Percentiles rank a stretch among this genome's conserved stretches.
Evolutionary conservation across 2,113 vertebrate species (phyloP).

Genomic region (Bungarus multicinctus): DNA sequence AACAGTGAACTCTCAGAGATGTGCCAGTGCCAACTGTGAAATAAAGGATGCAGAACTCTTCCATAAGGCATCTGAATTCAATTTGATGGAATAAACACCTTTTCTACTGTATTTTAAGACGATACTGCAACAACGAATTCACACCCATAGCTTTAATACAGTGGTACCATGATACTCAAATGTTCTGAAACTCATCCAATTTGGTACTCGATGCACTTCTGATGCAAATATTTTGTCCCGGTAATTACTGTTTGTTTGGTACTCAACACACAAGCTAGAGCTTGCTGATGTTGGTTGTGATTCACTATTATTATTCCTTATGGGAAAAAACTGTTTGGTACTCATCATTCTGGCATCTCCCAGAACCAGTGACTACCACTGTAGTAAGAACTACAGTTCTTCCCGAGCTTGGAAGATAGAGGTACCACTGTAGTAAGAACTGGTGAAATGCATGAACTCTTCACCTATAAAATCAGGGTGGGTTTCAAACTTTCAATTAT

Average conservation of each 20-base stretch:
- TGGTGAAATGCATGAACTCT: slow-evolving; percentile 46
- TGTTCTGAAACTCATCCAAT: not conserved
- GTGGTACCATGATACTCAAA: not conserved
- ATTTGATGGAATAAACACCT: not conserved
- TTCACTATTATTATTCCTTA: not conserved
- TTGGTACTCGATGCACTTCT: not conserved
- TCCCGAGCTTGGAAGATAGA: too few relatives aligned
- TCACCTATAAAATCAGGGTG: slow-evolving; percentile 47
- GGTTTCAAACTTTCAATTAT: not conserved
- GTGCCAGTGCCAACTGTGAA: not conserved
- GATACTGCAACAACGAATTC: not conserved
- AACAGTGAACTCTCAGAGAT: not conserved
- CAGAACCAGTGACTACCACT: not conserved
- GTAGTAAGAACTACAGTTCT: slow-evolving; percentile 22
- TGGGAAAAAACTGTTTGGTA: not conserved
- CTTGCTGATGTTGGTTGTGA: not conserved
- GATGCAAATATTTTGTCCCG: not conserved
- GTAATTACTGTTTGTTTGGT: not conserved
- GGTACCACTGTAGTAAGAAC: not conserved
- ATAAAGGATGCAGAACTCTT: not conserved
- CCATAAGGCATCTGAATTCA: not conserved
- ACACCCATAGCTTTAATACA: not conserved
- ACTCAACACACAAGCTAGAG: not conserved
- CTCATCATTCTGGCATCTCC: not conserved
- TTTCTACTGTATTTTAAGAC: not conserved